phyloP scores from a whole-genome alignment of 2,113 vertebrate species.

The Dasyurus viverrinus region DNA sequence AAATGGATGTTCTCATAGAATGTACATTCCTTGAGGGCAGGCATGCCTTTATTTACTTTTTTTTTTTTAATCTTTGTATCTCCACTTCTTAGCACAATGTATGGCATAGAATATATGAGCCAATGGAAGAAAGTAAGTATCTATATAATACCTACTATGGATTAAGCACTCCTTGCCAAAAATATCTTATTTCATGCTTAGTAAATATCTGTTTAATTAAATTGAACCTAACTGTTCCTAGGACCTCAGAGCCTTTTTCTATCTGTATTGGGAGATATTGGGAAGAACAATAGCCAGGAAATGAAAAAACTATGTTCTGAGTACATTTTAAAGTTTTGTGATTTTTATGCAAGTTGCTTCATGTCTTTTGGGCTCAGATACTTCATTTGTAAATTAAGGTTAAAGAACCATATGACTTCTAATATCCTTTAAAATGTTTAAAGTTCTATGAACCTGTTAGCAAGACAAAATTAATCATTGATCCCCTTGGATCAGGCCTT shows the following conservation, averaged over 20 bases:
- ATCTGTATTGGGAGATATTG: background rate
- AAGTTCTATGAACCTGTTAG: background rate
- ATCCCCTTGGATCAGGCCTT: background rate
- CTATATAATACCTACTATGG: background rate
- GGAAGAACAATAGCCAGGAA: background rate
- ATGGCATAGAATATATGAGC: background rate
- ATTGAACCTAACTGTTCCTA: background rate
- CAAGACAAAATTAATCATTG: background rate
- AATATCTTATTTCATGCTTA: background rate
- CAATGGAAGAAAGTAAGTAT: background rate
- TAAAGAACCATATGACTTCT: background rate
- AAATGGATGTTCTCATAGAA: background rate
- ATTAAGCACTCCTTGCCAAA: background rate
- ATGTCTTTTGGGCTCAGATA: background rate
- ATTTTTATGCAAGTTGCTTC: background rate
- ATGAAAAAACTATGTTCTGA: background rate
- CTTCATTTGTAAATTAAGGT: background rate
- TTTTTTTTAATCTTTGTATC: background rate
- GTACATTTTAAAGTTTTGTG: background rate
- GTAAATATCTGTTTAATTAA: background rate
- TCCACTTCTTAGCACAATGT: background rate
- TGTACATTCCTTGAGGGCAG: background rate
- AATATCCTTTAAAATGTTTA: background rate
- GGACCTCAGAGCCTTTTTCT: background rate
- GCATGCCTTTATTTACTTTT: background rate